Evolutionary conservation across 2,113 vertebrate genomes (phyloP), one percentile per base, ranked within the genome.

Genomic region (Aviceda subcristata): DNA sequence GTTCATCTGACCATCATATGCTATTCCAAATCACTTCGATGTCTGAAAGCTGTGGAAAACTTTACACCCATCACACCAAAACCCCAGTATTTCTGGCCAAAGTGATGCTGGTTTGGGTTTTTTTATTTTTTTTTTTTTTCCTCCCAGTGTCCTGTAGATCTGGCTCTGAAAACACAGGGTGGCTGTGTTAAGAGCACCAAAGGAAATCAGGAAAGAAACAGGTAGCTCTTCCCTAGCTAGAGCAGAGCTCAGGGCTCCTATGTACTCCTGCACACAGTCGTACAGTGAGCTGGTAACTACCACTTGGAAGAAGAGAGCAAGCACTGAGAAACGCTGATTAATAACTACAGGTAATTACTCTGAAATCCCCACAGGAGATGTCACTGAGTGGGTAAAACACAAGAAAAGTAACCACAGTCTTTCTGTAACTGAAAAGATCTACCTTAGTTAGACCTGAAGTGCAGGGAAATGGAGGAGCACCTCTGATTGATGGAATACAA

Each of bases 41-140:
- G 6, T 63, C 64, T 85, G 26, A 59, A 55, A 71, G n/a, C 9
- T 53, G 15, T 17, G 34, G 79, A 48, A 83, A 79, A 72, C 53
- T 14, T 51, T 62, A 62, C 10, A 23, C 8, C 7, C 10, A 39
- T 41, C 17, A 66, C 15, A 74, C 6, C 21, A 34, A 69, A 64
- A 60, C 8, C 1, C 1, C 5, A 20, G 3, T 34, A 50, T n/a
- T 75, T 72, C 53, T 68, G 34, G 9, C 73, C 22, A 79, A 48
- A 41, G 0, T 19, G 5, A 34, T 38, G 39, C 0, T 7, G 39
- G 9, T 23, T 29, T 15, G 9, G 9, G 29, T 46, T 13, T 5
- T 32, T 27, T 8, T 16, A 11, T 11, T 9, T 5, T 38, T 10
- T 36, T n/a, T 29, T 17, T 53, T 53, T 29, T 6, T 2, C 9